These are phyloP conservation scores for Agriopis aurantiaria DNA, from an alignment of 2,888 invertebrate genomes.

Conservation along the genomic window DNA sequence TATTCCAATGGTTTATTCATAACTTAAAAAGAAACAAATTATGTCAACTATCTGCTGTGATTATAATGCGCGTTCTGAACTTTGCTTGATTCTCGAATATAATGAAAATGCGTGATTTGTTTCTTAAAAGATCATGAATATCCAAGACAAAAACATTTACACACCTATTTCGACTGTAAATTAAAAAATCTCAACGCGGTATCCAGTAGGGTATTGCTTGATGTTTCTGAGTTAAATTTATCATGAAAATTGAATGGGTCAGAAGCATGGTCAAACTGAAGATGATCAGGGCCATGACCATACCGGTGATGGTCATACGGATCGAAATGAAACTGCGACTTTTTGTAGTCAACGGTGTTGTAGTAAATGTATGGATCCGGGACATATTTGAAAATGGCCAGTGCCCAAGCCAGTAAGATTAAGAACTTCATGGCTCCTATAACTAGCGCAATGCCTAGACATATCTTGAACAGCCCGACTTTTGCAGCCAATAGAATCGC, in stretches of 20 bases:
- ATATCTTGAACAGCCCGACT: conserved; percentile 74
- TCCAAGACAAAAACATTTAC: conserved; percentile 24
- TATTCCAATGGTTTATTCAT: not conserved
- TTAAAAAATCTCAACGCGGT: conserved; percentile 37
- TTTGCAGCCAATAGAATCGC: conserved; percentile 71
- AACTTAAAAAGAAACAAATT: not conserved
- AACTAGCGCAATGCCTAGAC: conserved; percentile 68
- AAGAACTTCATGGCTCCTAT: conserved; percentile 68
- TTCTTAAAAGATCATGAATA: not conserved
- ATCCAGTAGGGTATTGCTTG: conserved; percentile 29
- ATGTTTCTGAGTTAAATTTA: conserved; percentile 15
- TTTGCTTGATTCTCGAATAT: too few relatives aligned
- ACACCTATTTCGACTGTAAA: conserved; percentile 45
- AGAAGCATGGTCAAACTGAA: not conserved
- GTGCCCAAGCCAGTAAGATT: conserved; percentile 71
- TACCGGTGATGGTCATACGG: conserved; percentile 42
- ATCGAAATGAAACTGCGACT: conserved; percentile 37
- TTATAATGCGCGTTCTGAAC: not conserved
- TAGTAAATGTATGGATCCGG: conserved; percentile 69
- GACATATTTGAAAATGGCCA: conserved; percentile 70
- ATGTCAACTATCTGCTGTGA: not conserved
- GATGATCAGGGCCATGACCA: conserved; percentile 27
- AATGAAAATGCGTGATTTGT: not conserved
- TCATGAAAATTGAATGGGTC: conserved; percentile 11
- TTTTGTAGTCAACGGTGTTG: conserved; percentile 45